Evolutionary conservation across 2,797 vertebrate genomes (phyloP).

Genomic region (Oceanodroma leucorhoa): DNA sequence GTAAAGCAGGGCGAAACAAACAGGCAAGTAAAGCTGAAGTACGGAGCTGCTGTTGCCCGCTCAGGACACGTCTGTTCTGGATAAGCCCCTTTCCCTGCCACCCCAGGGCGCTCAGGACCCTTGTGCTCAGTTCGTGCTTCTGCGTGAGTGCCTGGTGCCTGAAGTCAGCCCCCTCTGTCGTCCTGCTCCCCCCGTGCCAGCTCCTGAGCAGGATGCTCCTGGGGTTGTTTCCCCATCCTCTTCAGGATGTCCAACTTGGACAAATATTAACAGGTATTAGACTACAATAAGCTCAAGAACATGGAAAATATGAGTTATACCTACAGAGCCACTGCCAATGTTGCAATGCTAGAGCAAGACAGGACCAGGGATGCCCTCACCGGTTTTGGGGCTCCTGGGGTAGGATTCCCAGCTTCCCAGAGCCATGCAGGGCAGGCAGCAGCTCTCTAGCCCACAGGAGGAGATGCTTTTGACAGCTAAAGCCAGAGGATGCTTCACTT

Average conservation of each 20-base stretch:
- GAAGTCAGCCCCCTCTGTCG: not conserved
- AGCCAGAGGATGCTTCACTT: not conserved
- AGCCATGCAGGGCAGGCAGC: not conserved
- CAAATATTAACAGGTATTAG: not conserved
- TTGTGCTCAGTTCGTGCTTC: not conserved
- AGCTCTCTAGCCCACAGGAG: not conserved
- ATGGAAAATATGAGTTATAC: not conserved
- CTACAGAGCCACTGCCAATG: not conserved
- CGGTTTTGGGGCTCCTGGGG: not conserved
- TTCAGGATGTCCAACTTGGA: not conserved
- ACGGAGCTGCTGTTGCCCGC: not conserved
- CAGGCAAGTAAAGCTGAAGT: not conserved
- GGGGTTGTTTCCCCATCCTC: not conserved
- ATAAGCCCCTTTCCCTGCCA: not conserved
- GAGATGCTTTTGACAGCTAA: not conserved
- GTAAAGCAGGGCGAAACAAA: not conserved
- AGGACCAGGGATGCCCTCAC: not conserved
- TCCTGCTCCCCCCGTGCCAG: not conserved
- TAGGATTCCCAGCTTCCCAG: not conserved
- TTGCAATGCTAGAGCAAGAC: not conserved
- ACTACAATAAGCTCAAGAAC: not conserved
- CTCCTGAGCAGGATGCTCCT: not conserved
- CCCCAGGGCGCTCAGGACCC: not conserved
- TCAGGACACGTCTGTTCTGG: not conserved
- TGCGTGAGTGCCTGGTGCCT: not conserved